Evolutionary conservation across 2,888 invertebrate genomes (phyloP), one percentile per base, ranked within the genome.

Genomic region (Lacanobia oleracea): DNA sequence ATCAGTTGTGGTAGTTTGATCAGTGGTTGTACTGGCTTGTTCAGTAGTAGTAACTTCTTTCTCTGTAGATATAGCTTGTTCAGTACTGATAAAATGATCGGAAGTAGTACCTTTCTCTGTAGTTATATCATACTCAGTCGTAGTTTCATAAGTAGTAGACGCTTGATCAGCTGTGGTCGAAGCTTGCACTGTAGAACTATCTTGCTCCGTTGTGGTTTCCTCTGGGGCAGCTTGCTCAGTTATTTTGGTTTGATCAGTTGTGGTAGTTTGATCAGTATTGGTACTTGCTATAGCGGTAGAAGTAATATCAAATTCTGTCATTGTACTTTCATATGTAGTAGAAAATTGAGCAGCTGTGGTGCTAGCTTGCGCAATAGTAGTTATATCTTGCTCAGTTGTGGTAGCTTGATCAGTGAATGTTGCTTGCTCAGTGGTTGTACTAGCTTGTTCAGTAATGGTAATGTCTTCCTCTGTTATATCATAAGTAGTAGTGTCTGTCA

Each of bases 91-190:
- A 40, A 12, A 0, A 12, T 12, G 16, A 16, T 37, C 21, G 37
- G 33, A 12, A n/a, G 61, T 27, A 9, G 18, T 40, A 1, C 33
- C 48, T 48, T 48, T 4, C 16, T 48, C 18, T 16, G 48, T 48
- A 18, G 18, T 18, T 0, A 0, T 18, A 18, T 5, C 18, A 16
- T 48, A 16, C 18, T 48, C 18, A 6, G 48, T 6, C 4, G 18
- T 45, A 43, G 40, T 3, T 23, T 37, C n/a, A 4, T 18, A 72
- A 10, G 72, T 54, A 18, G 69, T 66, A 50, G 27, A 33, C 1
- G 8, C 48, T 67, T 48, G 10, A 2, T 56, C 75, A 2, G 73
- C 72, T 21, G 21, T 48, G 33, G 37, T 56, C 14, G 8, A 2
- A n/a, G 72, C 18, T 54, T 45, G 45, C 27, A 67, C 33, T 10